These are phyloP conservation scores for Bujurquina vittata DNA, from an alignment of 2,113 vertebrate species.

Conservation along the genomic window DNA sequence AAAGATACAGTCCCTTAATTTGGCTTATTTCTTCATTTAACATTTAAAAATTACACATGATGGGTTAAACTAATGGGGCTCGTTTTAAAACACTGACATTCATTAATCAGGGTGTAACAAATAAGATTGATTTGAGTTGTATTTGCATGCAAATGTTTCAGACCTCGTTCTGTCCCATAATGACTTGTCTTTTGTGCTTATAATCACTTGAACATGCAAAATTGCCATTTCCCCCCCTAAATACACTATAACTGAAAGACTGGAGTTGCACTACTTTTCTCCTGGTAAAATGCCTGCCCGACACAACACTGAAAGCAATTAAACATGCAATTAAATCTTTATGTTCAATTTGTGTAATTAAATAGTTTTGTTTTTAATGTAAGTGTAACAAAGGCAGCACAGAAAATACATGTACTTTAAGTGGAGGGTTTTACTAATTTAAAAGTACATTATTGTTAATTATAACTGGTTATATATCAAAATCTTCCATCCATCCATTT, in stretches of 20 bases:
- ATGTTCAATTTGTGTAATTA: slow-evolving; percentile 1
- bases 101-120: slow-evolving; percentile 24
- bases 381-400: background rate
- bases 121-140: slow-evolving; percentile 9
- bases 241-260: background rate
- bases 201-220: slow-evolving; percentile 10
- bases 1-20: background rate
- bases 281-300: background rate
- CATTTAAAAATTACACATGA: background rate
- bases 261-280: background rate
- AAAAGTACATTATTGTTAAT: background rate
- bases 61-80: slow-evolving; percentile 28
- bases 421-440: background rate
- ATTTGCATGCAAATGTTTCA: slow-evolving; percentile 18
- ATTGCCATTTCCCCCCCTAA: background rate
- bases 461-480: background rate
- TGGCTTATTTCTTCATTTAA: background rate
- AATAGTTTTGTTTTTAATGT: slow-evolving; percentile 8
- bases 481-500: background rate
- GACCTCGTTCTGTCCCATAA: slow-evolving; percentile 32
- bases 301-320: background rate
- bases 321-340: slow-evolving; percentile 13
- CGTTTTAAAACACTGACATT: slow-evolving; percentile 18
- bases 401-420: background rate
- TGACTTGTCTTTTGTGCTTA: slow-evolving; percentile 22